phyloP scores from a whole-genome alignment of 2,888 invertebrate species.

The Cyrtodaria siliqua region DNA sequence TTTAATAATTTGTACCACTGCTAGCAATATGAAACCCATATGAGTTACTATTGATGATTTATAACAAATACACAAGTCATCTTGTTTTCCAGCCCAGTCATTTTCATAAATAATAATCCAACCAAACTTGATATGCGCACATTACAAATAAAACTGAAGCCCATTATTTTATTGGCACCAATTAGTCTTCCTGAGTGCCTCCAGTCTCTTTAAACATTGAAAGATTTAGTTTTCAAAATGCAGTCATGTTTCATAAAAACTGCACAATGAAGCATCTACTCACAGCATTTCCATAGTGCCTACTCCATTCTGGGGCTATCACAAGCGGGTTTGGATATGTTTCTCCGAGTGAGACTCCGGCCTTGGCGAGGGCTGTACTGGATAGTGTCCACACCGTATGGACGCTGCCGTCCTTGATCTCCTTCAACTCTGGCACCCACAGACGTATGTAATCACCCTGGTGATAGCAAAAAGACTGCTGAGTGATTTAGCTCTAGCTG shows the following conservation, averaged over 20 bases:
- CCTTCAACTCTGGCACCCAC: slow-evolving; percentile 84
- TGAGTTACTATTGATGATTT: too few species aligned
- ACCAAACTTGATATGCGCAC: too few species aligned
- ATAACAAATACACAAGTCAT: too few species aligned
- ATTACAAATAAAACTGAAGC: too few species aligned
- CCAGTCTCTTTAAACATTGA: too few species aligned
- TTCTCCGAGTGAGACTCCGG: slow-evolving; percentile 73
- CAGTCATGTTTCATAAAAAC: background rate
- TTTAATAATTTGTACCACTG: too few species aligned
- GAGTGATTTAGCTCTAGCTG: too few species aligned
- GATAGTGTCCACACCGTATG: slow-evolving; percentile 79
- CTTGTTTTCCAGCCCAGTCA: too few species aligned
- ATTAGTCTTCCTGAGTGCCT: background rate
- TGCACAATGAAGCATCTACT: slow-evolving; percentile 11
- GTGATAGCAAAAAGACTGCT: too few species aligned
- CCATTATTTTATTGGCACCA: background rate
- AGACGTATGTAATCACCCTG: slow-evolving; percentile 84
- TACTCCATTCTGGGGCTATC: slow-evolving; percentile 79
- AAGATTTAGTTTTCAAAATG: background rate
- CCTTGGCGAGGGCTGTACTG: slow-evolving; percentile 60
- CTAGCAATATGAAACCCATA: too few species aligned
- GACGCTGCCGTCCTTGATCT: slow-evolving; percentile 72
- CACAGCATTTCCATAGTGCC: slow-evolving; percentile 66
- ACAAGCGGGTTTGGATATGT: slow-evolving; percentile 79
- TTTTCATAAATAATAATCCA: too few species aligned